Evolutionary conservation across 2,113 vertebrate species (phyloP).

Genomic region (Meles meles): DNA sequence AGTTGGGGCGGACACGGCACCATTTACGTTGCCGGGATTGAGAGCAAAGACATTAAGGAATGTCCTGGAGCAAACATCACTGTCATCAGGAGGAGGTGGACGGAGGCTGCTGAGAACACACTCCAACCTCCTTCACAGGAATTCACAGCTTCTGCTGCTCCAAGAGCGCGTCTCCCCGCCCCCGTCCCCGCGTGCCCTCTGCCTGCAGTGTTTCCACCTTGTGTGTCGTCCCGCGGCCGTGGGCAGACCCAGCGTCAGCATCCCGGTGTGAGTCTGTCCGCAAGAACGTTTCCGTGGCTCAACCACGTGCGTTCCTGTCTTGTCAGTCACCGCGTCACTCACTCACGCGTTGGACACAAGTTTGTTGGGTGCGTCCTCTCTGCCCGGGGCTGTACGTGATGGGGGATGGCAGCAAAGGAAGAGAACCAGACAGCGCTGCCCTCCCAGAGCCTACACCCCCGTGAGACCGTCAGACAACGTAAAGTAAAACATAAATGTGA

Average conservation of each 20-base stretch:
- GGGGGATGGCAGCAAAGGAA: accelerated
- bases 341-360: too few relatives aligned
- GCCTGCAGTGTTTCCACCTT: accelerated
- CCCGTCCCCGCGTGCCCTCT: accelerated
- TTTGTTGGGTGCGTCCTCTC: accelerated
- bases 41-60: not conserved
- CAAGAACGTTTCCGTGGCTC: too few relatives aligned
- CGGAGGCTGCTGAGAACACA: not conserved
- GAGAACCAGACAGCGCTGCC: accelerated
- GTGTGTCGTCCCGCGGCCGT: accelerated
- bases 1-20: not conserved
- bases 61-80: not conserved
- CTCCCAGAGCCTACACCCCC: accelerated
- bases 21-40: not conserved
- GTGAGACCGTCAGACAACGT: not conserved
- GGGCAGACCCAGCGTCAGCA: accelerated
- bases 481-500: not conserved
- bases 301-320: too few relatives aligned
- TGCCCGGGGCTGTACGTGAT: accelerated
- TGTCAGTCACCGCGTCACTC: accelerated
- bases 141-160: not conserved
- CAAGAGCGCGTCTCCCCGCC: accelerated
- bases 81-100: not conserved
- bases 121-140: not conserved
- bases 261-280: too few relatives aligned